Percentiles rank a stretch among this genome's conserved stretches.
Evolutionary conservation across 2,113 vertebrate genomes (phyloP).

Genomic region (Pollimyrus isidori): DNA sequence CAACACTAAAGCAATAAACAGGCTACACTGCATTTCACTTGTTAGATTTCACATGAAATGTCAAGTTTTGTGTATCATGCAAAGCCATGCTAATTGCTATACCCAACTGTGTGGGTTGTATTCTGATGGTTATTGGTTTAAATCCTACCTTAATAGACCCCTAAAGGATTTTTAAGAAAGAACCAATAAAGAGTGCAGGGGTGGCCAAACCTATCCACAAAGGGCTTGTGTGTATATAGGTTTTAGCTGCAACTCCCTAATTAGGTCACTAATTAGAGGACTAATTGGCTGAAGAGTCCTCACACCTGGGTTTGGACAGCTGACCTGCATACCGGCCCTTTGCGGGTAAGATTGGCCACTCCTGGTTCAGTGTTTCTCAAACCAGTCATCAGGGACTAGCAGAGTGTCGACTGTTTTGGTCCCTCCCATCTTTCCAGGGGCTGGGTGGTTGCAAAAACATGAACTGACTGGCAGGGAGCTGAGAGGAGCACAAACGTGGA

Average conservation of each 20-base stretch:
- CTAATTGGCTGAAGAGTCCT: no score
- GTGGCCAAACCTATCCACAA: no score
- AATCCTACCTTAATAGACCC: background rate
- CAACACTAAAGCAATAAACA: background rate
- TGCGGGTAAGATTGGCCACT: no score
- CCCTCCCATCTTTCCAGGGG: background rate
- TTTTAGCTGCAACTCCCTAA: no score
- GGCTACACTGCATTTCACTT: background rate
- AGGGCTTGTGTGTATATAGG: no score
- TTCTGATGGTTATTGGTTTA: background rate
- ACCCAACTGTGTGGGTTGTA: background rate
- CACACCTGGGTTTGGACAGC: no score
- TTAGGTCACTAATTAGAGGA: no score
- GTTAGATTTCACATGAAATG: background rate
- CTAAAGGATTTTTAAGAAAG: background rate
- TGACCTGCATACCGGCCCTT: no score
- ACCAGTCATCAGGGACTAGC: background rate
- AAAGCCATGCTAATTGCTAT: background rate
- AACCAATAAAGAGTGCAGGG: background rate
- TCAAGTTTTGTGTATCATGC: background rate
- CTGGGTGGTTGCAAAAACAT: background rate
- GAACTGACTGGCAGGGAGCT: background rate
- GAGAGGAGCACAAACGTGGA: background rate
- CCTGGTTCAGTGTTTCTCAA: background rate
- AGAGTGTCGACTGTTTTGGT: background rate